Evolutionary conservation across 2,888 invertebrate genomes (phyloP).

Genomic region (Patella ulyssiponensis): DNA sequence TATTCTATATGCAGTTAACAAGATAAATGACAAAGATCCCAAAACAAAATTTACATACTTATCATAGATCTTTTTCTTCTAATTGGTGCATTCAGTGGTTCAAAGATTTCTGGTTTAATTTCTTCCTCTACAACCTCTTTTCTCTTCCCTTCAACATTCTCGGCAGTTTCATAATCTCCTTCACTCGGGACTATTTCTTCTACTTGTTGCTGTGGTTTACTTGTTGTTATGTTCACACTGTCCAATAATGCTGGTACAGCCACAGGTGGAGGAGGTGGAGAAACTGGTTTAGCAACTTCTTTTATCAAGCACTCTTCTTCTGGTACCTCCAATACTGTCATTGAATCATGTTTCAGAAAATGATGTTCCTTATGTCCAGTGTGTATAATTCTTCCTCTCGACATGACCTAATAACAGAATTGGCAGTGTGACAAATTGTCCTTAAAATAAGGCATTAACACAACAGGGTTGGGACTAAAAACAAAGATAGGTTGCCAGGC

Average conservation of each 20-base stretch:
- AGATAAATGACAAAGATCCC: too few species aligned
- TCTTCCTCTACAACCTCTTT: conserved; percentile 33
- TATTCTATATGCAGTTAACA: too few species aligned
- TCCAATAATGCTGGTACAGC: not conserved
- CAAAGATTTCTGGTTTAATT: conserved; percentile 31
- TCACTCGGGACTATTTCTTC: not conserved
- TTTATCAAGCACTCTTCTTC: conserved; percentile 21
- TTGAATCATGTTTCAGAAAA: conserved; percentile 26
- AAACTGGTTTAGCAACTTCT: conserved; percentile 1
- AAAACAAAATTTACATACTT: not conserved
- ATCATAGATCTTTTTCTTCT: not conserved
- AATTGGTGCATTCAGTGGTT: conserved; percentile 1
- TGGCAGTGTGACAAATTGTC: not conserved
- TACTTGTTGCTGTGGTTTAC: not conserved
- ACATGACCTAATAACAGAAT: conserved; percentile 40
- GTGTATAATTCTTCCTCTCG: conserved; percentile 41
- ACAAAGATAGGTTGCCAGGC: too few species aligned
- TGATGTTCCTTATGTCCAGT: conserved; percentile 35
- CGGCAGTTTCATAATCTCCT: not conserved
- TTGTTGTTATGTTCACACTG: not conserved
- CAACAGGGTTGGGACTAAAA: not conserved
- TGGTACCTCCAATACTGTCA: conserved; percentile 15
- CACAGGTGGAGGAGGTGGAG: not conserved
- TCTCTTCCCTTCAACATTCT: not conserved
- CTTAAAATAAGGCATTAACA: not conserved